A percentile compares a stretch with the other conserved stretches of the same genome.
phyloP scores from a whole-genome alignment of 2,888 invertebrate genomes.

The Oscheius sp. region DNA sequence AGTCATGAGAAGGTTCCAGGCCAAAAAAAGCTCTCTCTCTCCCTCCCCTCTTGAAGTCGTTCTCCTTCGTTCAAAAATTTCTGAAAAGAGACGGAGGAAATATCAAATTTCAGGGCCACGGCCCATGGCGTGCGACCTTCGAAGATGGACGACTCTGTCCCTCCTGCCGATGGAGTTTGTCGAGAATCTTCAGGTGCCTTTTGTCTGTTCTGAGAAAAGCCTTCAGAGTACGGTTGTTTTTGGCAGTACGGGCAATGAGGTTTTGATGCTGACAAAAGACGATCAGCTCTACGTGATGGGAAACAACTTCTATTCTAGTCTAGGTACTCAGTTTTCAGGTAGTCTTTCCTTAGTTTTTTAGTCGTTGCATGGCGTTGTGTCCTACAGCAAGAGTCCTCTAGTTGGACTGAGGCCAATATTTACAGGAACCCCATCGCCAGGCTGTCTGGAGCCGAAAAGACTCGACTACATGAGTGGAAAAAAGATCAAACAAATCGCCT shows the following conservation, averaged over 20 bases:
- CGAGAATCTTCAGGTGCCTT: constrained; percentile 70
- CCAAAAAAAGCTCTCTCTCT: not conserved
- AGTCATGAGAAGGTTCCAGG: not conserved
- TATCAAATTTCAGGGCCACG: constrained; percentile 22
- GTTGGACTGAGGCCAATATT: not conserved
- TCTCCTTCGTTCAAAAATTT: not conserved
- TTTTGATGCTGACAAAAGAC: constrained; percentile 75
- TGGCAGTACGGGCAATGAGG: constrained; percentile 75
- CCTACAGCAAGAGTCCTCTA: too few relatives aligned
- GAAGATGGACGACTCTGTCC: constrained; percentile 76
- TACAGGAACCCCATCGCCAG: constrained; percentile 19
- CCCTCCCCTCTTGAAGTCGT: not conserved
- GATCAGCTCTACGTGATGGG: constrained; percentile 76
- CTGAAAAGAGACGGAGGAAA: not conserved
- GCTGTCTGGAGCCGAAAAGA: constrained; percentile 19
- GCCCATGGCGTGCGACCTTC: constrained; percentile 67
- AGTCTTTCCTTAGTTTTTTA: constrained; percentile 10
- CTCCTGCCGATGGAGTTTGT: constrained; percentile 74
- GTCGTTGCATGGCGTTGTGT: not conserved
- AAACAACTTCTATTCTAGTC: constrained; percentile 75
- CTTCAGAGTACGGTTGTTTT: constrained; percentile 33
- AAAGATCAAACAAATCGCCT: constrained; percentile 25
- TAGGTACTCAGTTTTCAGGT: constrained; percentile 71
- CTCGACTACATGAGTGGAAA: constrained; percentile 28
- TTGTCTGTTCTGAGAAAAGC: not conserved